These are phyloP conservation scores for Zaprionus lineosus DNA, from an alignment of 2,888 invertebrate genomes.

Conservation along the genomic window DNA sequence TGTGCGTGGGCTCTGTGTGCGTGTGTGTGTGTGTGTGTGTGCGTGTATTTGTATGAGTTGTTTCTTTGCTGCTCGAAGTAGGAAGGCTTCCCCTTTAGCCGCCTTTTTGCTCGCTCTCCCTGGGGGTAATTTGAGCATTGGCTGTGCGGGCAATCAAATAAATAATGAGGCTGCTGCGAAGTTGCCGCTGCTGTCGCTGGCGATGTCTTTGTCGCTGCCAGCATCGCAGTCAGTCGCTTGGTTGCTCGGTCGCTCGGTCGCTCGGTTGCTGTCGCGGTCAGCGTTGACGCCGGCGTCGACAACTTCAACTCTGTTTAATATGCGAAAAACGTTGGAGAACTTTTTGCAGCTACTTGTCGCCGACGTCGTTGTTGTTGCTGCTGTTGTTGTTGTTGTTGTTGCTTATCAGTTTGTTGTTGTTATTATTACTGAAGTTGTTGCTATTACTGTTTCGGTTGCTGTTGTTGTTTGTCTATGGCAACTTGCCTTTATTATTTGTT, in stretches of 20 bases:
- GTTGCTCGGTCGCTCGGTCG: no score
- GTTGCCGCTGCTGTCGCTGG: constrained; percentile 33
- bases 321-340: constrained; percentile 75
- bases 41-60: neutral
- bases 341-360: constrained; percentile 69
- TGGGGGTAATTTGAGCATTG: constrained; percentile 72
- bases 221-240: constrained; percentile 3
- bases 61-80: neutral
- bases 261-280: constrained; percentile 3
- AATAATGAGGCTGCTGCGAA: constrained; percentile 70
- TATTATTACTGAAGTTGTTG: constrained; percentile 25
- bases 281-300: constrained; percentile 34
- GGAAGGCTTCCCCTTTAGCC: constrained; percentile 5
- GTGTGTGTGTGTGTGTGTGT: neutral
- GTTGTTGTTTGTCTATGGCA: constrained; percentile 63
- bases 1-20: no score
- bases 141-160: constrained; percentile 75
- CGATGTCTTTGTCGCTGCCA: neutral
- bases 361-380: constrained; percentile 31
- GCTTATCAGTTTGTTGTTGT: constrained; percentile 23
- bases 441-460: constrained; percentile 23
- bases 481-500: constrained; percentile 74
- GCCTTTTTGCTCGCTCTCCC: constrained; percentile 44
- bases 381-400: constrained; percentile 26
- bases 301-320: constrained; percentile 72